Base-by-base conservation (phyloP, 2,113 vertebrate species). In the Rattus rattus region DNA sequence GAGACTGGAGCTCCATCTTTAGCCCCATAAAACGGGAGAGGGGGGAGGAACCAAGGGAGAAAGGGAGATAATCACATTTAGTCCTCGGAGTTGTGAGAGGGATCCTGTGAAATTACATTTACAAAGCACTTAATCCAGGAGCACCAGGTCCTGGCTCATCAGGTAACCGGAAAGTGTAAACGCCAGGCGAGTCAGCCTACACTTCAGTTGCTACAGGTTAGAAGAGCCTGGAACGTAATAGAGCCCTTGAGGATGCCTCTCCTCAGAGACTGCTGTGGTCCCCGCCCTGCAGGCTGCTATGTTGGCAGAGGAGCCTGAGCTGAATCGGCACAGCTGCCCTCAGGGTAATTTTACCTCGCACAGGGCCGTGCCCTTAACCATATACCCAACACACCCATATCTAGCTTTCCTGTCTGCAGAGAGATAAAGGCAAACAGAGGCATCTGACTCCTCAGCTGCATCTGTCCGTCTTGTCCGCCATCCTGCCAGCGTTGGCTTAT, bases 261-360 rank as follows among this genome's bases (percentile, higher is more conserved):
- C 73, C 67, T 33, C 30, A 33, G 28, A 69, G 12, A 69, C 72
- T 4, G 30, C 56, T 87, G 26, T 0, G 4, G 2, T 63, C 91
- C 93, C 77, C 95, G 26, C 88, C 75, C 88, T 36, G 47, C 90
- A 8, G 30, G 79, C 93, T 49, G 22, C 49, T 2, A 0, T 16
- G 79, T 3, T 59, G 96, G 56, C 97, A 17, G 11, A 70, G 83
- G 80, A 95, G 49, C 63, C 2, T 1, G 4, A 49, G 49, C 86
- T 98, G 96, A 97, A 88, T 96, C 97, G 97, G 88, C 70, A 92
- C 95, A 96, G 97, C 96, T 96, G 94, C 91, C 10, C 1, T 13
- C 28, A 0, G n/a, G 43, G 75, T 72, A 67, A 47, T 90, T 54
- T 70, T 39, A 81, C 88, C 79, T 92, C 92, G 87, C 88, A 1